These are phyloP conservation scores for Leptobrachium ailaonicum DNA, from an alignment of 2,113 vertebrate genomes.

Conservation along the genomic window DNA sequence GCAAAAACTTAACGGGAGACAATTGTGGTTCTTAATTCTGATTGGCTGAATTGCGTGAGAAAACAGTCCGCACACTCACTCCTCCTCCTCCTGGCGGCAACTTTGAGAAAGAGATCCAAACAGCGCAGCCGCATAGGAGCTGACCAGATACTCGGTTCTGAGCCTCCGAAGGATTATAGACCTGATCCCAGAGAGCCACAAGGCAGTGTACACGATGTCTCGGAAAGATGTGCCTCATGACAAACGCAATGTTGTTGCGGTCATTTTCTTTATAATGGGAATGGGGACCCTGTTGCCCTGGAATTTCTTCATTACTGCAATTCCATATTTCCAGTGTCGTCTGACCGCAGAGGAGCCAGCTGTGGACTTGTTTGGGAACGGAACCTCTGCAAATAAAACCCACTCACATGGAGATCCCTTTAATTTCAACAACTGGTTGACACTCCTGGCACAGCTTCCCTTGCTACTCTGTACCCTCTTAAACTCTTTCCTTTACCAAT, in stretches of 20 bases:
- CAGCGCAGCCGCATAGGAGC: too few species aligned
- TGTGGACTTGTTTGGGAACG: slow-evolving; percentile 57
- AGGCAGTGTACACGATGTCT: slow-evolving; percentile 28
- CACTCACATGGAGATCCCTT: slow-evolving; percentile 59
- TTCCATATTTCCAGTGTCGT: slow-evolving; percentile 79
- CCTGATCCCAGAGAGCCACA: background rate
- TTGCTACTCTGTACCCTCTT: slow-evolving; percentile 85
- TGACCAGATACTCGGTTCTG: too few species aligned
- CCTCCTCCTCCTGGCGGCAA: too few species aligned
- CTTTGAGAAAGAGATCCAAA: too few species aligned
- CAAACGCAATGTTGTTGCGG: slow-evolving; percentile 66
- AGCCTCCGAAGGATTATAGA: slow-evolving; percentile 30
- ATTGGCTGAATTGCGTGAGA: too few species aligned
- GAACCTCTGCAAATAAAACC: slow-evolving; percentile 56
- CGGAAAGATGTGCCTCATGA: slow-evolving; percentile 23
- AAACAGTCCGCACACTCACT: too few species aligned
- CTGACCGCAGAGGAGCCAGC: slow-evolving; percentile 53
- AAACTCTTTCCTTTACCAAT: slow-evolving; percentile 84
- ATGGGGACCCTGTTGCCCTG: slow-evolving; percentile 87
- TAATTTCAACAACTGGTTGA: slow-evolving; percentile 89
- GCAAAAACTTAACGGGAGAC: too few species aligned
- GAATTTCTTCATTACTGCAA: slow-evolving; percentile 91
- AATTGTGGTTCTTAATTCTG: too few species aligned
- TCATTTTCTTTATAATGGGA: slow-evolving; percentile 83
- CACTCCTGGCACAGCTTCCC: slow-evolving; percentile 84